Evolutionary conservation across 2,797 vertebrate genomes (phyloP), one percentile per base, ranked within the genome.

Genomic region (Ambastaia sidthimunki): DNA sequence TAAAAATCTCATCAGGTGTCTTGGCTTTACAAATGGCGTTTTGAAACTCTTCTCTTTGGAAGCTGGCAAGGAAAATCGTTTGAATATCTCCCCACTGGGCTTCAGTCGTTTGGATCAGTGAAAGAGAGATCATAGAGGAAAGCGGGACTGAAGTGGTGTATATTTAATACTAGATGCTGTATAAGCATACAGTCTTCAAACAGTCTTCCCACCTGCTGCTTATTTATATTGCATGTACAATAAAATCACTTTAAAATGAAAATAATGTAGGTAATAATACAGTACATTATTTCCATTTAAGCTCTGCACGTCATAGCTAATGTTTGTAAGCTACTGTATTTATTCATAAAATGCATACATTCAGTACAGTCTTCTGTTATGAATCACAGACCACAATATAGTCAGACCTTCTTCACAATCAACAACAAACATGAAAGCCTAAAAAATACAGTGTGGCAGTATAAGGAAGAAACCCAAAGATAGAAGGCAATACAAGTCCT

Each of bases 401-500:
- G 52, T 25, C 47, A 70, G 2, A 37, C 7, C 25, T 59, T 74
- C 55, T 76, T 37, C 47, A 2, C 16, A 67, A 25, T 57, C 44
- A 15, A 77, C 41, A 59, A 7, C 21, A 25, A 59, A 59, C 59
- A 15, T 31, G 12, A 23, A 16, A 71, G 12, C 67, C 34, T 50
- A 16, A 69, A 67, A 37, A 44, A 44, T 28, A 28, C 28, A 28
- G 10, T 44, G 10, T 44, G 41, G 10, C 41, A 44, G 6, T 62
- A 3, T 34, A 34, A n/a, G 28, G 50, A 69, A 34, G 67, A 41
- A 52, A 78, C 11, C 31, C 23, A 78, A 15, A 63, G 25, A 66
- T 60, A 34, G 76, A 71, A 63, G 47, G 76, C 31, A 63, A 55
- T 21, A 71, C 37, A 48, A 54, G 52, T 57, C 44, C 52, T 71